phyloP scores from a whole-genome alignment of 1,140 invertebrate genomes.

The Sycophila sp. region DNA sequence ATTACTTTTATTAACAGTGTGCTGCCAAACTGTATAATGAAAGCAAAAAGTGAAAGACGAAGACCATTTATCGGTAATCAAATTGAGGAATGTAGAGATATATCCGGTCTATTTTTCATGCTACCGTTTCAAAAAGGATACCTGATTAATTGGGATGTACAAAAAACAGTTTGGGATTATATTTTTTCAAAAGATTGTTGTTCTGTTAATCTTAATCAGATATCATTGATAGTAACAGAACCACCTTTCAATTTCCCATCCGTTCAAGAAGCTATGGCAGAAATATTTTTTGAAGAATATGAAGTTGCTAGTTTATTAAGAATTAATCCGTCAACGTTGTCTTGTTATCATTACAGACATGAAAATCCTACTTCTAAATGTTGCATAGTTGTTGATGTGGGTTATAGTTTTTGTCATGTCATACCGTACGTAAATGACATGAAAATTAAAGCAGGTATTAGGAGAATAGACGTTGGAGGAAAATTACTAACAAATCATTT shows the following conservation, averaged over 20 bases:
- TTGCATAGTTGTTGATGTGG: constrained; percentile 90
- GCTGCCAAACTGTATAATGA: constrained; percentile 97
- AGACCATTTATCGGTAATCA: constrained; percentile 93
- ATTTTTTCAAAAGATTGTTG: constrained; percentile 91
- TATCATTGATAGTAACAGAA: constrained; percentile 90
- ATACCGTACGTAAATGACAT: constrained; percentile 93
- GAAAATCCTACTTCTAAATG: constrained; percentile 72
- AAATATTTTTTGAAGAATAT: constrained; percentile 98
- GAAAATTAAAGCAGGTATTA: constrained; percentile 80
- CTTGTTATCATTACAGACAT: constrained; percentile 73
- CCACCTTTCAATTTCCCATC: constrained; percentile 94
- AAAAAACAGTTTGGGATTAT: constrained; percentile 97
- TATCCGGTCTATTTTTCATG: constrained; percentile 93
- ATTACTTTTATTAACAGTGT: constrained; percentile 66
- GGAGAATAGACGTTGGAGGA: constrained; percentile 94
- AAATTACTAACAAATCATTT: constrained; percentile 98
- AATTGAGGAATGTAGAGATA: constrained; percentile 95
- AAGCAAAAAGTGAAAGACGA: constrained; percentile 94
- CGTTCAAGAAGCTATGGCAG: constrained; percentile 92
- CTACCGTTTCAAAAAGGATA: constrained; percentile 96
- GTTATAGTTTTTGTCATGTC: constrained; percentile 96
- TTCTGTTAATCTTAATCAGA: constrained; percentile 80
- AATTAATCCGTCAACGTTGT: constrained; percentile 80
- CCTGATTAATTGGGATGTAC: constrained; percentile 93
- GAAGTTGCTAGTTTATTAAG: constrained; percentile 87